Percentiles rank a stretch among this genome's conserved stretches.
phyloP scores from a whole-genome alignment of 53 echinoderm and acorn worm genomes.

The Patiria pectinifera region DNA sequence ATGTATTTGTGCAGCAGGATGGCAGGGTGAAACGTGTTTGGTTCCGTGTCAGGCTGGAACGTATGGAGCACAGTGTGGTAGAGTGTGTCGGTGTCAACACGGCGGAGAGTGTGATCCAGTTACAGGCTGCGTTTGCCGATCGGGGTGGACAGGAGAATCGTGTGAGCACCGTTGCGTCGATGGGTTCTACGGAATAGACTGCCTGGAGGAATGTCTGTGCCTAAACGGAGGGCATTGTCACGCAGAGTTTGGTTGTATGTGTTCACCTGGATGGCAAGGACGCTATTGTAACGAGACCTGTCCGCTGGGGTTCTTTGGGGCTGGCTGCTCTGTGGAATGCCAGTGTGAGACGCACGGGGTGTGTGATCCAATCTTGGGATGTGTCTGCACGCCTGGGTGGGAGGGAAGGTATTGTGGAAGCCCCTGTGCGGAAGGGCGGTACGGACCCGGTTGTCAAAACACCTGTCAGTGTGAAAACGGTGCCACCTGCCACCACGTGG shows the following conservation, averaged over 20 bases:
- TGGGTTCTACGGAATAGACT: conserved; percentile 78
- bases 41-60: conserved; percentile 65
- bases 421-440: conserved; percentile 67
- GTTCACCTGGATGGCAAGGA: conserved; percentile 78
- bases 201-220: conserved; percentile 73
- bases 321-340: conserved; percentile 73
- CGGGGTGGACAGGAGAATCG: conserved; percentile 79
- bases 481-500: conserved; percentile 72
- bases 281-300: conserved; percentile 73
- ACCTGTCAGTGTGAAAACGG: conserved; percentile 75
- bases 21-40: conserved; percentile 69
- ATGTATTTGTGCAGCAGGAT: conserved; percentile 77
- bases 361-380: conserved; percentile 70
- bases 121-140: conserved; percentile 76
- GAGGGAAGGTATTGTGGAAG: conserved; percentile 67
- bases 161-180: conserved; percentile 72
- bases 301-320: conserved; percentile 70
- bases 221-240: conserved; percentile 82
- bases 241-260: conserved; percentile 70
- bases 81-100: conserved; percentile 76
- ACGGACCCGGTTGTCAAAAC: conserved; percentile 68
- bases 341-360: conserved; percentile 60
- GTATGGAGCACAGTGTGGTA: conserved; percentile 68
- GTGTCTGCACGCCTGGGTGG: conserved; percentile 77
- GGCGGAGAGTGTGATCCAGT: conserved; percentile 79